Percentiles rank a stretch among this genome's conserved stretches.
phyloP scores from a whole-genome alignment of 1,140 invertebrate species.

The Dermatophagoides farinae region DNA sequence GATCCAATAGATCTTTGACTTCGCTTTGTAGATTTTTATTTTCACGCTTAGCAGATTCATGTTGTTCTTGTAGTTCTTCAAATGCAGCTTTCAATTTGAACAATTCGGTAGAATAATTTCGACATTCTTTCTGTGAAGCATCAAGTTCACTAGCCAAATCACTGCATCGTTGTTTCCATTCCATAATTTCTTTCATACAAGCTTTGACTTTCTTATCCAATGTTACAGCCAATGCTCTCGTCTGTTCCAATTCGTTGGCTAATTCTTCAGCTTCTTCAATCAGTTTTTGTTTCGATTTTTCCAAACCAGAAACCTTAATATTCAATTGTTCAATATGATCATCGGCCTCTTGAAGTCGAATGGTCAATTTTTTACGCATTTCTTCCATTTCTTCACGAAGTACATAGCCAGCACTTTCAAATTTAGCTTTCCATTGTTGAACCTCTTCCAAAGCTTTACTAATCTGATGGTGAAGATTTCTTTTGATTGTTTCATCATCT shows the following conservation, averaged over 20 bases:
- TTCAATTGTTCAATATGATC: conserved; percentile 92
- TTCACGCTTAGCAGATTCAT: conserved; percentile 90
- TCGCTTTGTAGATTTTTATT: conserved; percentile 98
- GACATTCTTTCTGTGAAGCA: conserved; percentile 93
- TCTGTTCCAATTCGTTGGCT: conserved; percentile 84
- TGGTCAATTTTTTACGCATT: conserved; percentile 79
- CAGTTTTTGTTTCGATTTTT: conserved; percentile 91
- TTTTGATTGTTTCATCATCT: conserved; percentile 89
- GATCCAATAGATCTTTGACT: conserved; percentile 95
- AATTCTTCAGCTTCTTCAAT: conserved; percentile 94
- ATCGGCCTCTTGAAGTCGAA: conserved; percentile 86
- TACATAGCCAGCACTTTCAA: conserved; percentile 87
- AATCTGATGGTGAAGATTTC: conserved; percentile 70
- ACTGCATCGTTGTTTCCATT: conserved; percentile 99
- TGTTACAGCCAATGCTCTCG: conserved; percentile 76
- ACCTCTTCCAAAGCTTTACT: conserved; percentile 91
- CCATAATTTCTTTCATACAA: conserved; percentile 96
- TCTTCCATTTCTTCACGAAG: conserved; percentile 94
- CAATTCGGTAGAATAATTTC: conserved; percentile 96
- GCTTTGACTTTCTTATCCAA: conserved; percentile 99
- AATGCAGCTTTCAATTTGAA: conserved; percentile 95
- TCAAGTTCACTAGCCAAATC: conserved; percentile 90
- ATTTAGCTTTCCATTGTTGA: conserved; percentile 86
- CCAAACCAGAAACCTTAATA: conserved; percentile 81
- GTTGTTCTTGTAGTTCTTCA: conserved; percentile 88